Base-by-base conservation (phyloP, 2,888 invertebrate genomes). In the Didymodactylos carnosus region DNA sequence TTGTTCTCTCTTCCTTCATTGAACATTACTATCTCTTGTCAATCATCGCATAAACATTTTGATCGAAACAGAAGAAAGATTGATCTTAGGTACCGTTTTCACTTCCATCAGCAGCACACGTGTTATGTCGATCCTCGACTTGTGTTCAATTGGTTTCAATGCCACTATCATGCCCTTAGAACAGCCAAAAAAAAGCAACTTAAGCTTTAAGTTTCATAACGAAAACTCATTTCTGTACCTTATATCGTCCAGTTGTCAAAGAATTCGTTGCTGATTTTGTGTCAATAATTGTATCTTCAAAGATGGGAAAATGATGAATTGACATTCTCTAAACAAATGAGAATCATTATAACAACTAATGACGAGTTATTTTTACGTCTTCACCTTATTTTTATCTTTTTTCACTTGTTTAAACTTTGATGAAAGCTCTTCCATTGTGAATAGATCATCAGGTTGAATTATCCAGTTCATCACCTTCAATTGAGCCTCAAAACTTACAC, bases 61-160 rank as follows among this genome's bases (percentile, higher is more conserved):
- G n/a, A n/a, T n/a, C n/a, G n/a, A n/a, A n/a, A n/a, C n/a, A n/a
- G n/a, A n/a, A n/a, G n/a, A n/a, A n/a, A n/a, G n/a, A n/a, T n/a
- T n/a, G n/a, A n/a, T n/a, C n/a, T n/a, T n/a, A n/a, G n/a, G n/a
- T 62, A 79, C 80, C 75, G 78, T 76, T 82, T 91, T 91, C 39
- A 92, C 90, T 83, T 92, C 91, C 88, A 90, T 89, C 43, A 91
- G 83, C 40, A 92, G 69, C 7, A 43, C 51, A 72, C 80, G 76
- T 19, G 76, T 77, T 2, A 80, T 27, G 25, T 77, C 77, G 13
- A 80, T 35, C 72, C 79, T 79, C 16, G 76, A 75, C 23, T 78
- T 70, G 25, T 78, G 72, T 16, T 29, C 29, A 27, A 62, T 14
- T 35, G 35, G n/a, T 62, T 62, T 62, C n/a, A 62, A 16, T 19